These are phyloP conservation scores for Yponomeuta sedellus DNA, from an alignment of 2,888 invertebrate species.

Conservation along the genomic window DNA sequence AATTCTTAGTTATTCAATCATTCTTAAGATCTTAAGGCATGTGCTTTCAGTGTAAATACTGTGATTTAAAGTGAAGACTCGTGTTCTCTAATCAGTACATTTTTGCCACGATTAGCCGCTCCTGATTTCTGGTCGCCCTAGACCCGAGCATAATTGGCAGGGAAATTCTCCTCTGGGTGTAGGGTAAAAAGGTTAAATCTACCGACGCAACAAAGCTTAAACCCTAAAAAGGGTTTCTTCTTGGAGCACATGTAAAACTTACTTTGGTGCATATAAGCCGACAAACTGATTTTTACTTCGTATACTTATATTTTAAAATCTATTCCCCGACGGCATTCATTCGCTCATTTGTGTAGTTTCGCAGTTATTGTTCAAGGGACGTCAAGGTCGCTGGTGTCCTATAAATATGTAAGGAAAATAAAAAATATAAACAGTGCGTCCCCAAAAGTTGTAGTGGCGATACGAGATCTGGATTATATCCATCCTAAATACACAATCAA, in stretches of 20 bases:
- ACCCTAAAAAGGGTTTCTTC: no score
- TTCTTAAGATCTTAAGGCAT: no score
- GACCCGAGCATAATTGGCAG: no score
- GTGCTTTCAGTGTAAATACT: no score
- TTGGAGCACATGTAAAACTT: background rate
- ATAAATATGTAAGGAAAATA: conserved; percentile 55
- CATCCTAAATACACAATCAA: conserved; percentile 20
- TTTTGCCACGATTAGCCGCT: no score
- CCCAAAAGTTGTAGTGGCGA: conserved; percentile 27
- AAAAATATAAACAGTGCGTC: conserved; percentile 45
- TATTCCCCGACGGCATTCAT: conserved; percentile 54
- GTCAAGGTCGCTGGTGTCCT: conserved; percentile 56
- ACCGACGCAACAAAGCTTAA: no score
- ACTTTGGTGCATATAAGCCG: background rate
- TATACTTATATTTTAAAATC: background rate
- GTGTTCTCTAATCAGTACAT: no score
- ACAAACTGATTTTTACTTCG: background rate
- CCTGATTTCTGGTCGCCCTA: no score
- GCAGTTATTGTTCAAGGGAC: conserved; percentile 55
- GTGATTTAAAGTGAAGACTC: no score
- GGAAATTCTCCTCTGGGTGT: no score
- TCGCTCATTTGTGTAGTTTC: conserved; percentile 52
- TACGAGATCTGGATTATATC: background rate
- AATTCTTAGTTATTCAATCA: no score
- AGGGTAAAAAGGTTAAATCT: no score